Evolutionary conservation across 2,888 invertebrate species (phyloP).

Genomic region (Andrena minutula): DNA sequence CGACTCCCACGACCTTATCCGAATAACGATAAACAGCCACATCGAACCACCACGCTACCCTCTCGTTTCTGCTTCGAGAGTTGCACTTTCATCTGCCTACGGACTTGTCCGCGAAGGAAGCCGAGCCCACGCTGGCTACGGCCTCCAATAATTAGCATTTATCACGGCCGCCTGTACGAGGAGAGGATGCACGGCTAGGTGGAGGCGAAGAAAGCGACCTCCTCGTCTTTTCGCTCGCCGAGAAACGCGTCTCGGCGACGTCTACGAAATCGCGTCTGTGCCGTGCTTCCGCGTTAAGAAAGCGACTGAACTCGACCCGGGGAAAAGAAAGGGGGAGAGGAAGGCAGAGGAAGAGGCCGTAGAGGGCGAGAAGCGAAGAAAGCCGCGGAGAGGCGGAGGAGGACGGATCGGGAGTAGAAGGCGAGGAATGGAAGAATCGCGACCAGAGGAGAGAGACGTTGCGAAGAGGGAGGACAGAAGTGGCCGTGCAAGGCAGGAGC

Average conservation of each 20-base stretch:
- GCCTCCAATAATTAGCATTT: conserved; percentile 74
- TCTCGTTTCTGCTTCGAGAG: conserved; percentile 9
- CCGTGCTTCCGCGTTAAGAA: conserved; percentile 35
- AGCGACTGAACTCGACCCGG: conserved; percentile 31
- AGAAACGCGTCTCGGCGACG: conserved; percentile 57
- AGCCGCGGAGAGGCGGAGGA: conserved; percentile 19
- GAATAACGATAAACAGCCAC: too few relatives aligned
- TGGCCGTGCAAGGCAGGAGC: conserved; percentile 71
- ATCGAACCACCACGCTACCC: too few relatives aligned
- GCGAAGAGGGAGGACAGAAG: conserved; percentile 71
- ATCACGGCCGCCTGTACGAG: conserved; percentile 52
- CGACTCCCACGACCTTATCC: too few relatives aligned
- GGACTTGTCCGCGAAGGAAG: background rate
- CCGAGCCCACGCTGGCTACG: conserved; percentile 6
- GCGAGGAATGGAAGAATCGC: conserved; percentile 40
- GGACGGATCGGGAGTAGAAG: conserved; percentile 3
- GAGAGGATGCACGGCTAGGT: conserved; percentile 37
- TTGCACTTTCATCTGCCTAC: conserved; percentile 35
- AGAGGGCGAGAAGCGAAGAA: conserved; percentile 19
- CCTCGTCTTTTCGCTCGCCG: conserved; percentile 37
- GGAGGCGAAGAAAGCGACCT: conserved; percentile 48
- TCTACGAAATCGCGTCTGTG: conserved; percentile 53
- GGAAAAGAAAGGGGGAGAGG: conserved; percentile 22
- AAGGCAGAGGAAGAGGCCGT: conserved; percentile 27
- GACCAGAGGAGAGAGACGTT: conserved; percentile 61